Base-by-base conservation (phyloP, 53 echinoderm and acorn worm genomes). In the Patiria pectinifera region DNA sequence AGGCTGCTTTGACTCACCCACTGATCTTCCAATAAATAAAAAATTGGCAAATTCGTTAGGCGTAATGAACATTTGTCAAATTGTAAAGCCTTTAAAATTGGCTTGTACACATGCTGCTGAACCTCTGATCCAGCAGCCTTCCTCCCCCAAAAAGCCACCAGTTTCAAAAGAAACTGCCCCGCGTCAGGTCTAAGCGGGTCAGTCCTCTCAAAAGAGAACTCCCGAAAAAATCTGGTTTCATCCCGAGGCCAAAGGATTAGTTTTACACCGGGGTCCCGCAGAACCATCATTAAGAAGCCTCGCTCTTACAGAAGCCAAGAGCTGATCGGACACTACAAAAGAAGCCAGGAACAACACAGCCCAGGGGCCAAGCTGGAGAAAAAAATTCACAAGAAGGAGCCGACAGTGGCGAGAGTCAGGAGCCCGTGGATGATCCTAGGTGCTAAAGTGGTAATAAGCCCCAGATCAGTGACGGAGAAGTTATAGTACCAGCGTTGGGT, bases 371-470 rank as follows among this genome's bases (percentile, higher is more conserved):
- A 45, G 18, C 69, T 11, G 66, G 66, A 18, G 10, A 66, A 66
- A 66, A 66, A 66, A 66, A 66, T 3, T 66, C 66, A 66, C 66
- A 16, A 14, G 53, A 53, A 16, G 66, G 19, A 66, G 66, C 66
- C 60, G n/a, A 84, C 21, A 66, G 43, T 22, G 19, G 44, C 19
- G 45, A 25, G 71, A 66, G 46, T 45, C 35, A 43, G 69, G 43
- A 58, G 24, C 78, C 45, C 79, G 60, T 14, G 18, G 62, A 79
- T 75, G 87, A 87, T 87, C 87, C 62, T 35, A 78, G 89, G 89
- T 78, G 89, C 89, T 89, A 89, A 66, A 89, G 89, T 78, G 89
- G 78, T 78, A 89, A 89, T 89, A 89, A 89, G 89, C 89, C 85
- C 18, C n/a, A 45, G 89, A 89, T 89, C 89, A 89, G 79, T 62